Evolutionary conservation across 1,140 invertebrate genomes (phyloP).

Genomic region (Caenorhabditis tropicalis): DNA sequence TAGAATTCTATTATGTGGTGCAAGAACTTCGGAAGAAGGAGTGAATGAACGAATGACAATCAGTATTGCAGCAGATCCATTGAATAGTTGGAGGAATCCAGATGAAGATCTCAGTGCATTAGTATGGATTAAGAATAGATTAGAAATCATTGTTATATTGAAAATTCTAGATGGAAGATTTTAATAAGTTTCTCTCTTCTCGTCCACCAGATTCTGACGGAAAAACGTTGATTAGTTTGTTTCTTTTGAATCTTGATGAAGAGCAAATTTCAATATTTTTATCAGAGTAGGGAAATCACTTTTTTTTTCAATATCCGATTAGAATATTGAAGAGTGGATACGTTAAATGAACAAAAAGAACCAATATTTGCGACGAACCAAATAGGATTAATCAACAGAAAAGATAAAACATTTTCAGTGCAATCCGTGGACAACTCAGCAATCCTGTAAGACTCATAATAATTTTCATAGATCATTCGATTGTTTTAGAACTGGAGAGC

Average conservation of each 20-base stretch:
- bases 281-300: neutral
- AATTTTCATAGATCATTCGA: neutral
- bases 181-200: neutral
- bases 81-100: neutral
- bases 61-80: conserved; percentile 1
- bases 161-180: conserved; percentile 5
- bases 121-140: neutral
- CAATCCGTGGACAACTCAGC: neutral
- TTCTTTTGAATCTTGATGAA: neutral
- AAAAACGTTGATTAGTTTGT: conserved; percentile 15
- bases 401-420: neutral
- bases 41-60: neutral
- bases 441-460: neutral
- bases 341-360: neutral
- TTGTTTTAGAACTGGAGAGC: neutral
- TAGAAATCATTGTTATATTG: neutral
- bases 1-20: neutral
- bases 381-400: neutral
- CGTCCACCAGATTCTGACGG: neutral
- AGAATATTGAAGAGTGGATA: neutral
- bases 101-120: neutral
- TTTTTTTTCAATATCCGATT: too few relatives aligned
- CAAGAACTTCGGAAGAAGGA: neutral
- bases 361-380: neutral
- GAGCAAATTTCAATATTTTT: neutral